Conservation (phyloP, 2,113 vertebrate genomes). For the Synodontis membranacea region DNA sequence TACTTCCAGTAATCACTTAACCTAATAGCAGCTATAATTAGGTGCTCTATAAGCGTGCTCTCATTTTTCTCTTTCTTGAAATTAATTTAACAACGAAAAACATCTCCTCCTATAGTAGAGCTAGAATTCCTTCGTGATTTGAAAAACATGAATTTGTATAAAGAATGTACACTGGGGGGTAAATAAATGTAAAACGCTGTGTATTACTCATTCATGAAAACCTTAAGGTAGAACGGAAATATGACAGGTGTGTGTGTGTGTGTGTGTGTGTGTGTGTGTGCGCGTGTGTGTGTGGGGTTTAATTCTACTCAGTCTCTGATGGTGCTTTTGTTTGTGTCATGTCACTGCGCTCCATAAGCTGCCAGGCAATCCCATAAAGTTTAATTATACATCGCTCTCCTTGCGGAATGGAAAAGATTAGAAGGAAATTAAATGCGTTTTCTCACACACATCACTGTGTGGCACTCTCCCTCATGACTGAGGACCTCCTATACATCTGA, state of each 20-base stretch:
- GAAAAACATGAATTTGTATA: neutral
- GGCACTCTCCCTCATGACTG: neutral
- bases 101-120: neutral
- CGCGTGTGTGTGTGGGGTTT: constrained; percentile 16
- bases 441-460: constrained; percentile 33
- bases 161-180: neutral
- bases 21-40: neutral
- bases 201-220: constrained; percentile 54
- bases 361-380: constrained; percentile 72
- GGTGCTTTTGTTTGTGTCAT: constrained; percentile 54
- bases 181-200: neutral
- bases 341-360: constrained; percentile 63
- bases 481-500: constrained; percentile 18
- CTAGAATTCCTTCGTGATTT: neutral
- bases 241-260: constrained; percentile 50
- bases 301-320: constrained; percentile 45
- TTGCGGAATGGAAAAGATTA: constrained; percentile 74
- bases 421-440: constrained; percentile 77
- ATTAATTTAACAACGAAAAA: neutral
- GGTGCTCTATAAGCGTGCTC: neutral
- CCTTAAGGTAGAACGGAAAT: constrained; percentile 51
- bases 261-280: constrained; percentile 42
- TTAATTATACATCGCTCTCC: constrained; percentile 78
- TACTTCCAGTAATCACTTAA: neutral
- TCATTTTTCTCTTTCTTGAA: no score